phyloP scores from a whole-genome alignment of 1,140 invertebrate species.

The Tetramorium alpestre region DNA sequence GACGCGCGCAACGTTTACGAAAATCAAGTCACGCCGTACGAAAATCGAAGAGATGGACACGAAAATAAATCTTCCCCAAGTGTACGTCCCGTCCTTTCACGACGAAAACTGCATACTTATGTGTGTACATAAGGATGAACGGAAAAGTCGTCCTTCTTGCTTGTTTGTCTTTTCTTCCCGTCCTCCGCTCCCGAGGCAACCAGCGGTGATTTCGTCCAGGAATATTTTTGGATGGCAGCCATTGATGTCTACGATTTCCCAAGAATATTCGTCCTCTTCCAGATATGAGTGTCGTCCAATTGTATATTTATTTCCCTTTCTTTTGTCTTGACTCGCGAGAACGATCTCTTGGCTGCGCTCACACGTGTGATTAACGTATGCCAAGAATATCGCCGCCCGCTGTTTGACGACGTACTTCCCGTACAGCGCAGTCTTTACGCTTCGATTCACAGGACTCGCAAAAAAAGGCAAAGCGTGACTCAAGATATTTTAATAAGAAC shows the following conservation, averaged over 20 bases:
- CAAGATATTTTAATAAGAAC: background rate
- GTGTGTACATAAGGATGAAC: conserved; percentile 61
- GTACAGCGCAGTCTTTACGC: conserved; percentile 7
- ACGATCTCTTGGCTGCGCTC: conserved; percentile 34
- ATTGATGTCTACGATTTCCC: conserved; percentile 45
- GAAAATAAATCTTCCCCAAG: conserved; percentile 69
- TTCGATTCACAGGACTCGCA: background rate
- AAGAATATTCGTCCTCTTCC: conserved; percentile 30
- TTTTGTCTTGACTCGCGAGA: conserved; percentile 57
- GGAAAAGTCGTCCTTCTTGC: conserved; percentile 59
- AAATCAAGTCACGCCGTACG: conserved; percentile 60
- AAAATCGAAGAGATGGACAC: conserved; percentile 57
- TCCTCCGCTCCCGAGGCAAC: conserved; percentile 48
- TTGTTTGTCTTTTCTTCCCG: conserved; percentile 68
- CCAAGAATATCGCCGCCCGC: conserved; percentile 36
- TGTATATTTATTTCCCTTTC: conserved; percentile 67
- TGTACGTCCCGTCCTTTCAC: conserved; percentile 37
- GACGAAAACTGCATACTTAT: conserved; percentile 70
- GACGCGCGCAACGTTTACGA: conserved; percentile 47
- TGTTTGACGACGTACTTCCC: conserved; percentile 37
- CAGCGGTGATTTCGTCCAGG: conserved; percentile 35
- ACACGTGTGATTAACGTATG: conserved; percentile 58
- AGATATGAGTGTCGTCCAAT: conserved; percentile 58
- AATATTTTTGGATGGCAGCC: conserved; percentile 75
- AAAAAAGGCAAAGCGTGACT: conserved; percentile 2